Conservation (phyloP, 2,888 invertebrate genomes). For the Scaptomyza flava region DNA sequence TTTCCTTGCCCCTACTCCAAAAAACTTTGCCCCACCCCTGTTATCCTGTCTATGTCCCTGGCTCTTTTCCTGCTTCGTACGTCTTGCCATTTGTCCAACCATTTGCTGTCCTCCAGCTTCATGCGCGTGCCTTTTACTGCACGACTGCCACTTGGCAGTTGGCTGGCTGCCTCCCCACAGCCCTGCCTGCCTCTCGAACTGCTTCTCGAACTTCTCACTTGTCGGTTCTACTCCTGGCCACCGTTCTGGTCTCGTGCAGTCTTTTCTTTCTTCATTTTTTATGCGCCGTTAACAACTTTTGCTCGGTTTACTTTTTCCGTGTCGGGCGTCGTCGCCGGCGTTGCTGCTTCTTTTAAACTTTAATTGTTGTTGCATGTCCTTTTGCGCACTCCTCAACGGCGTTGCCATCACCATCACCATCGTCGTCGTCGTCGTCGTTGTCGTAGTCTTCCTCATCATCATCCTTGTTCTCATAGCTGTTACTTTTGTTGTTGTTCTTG, state of each 20-base stretch:
- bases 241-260: slow-evolving; percentile 41
- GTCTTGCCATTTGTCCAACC: slow-evolving; percentile 50
- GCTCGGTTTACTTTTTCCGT: slow-evolving; percentile 80
- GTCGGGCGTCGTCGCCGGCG: slow-evolving; percentile 63
- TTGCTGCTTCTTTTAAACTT: slow-evolving; percentile 72
- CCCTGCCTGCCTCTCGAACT: background rate
- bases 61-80: slow-evolving; percentile 15
- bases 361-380: slow-evolving; percentile 79
- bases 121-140: slow-evolving; percentile 72
- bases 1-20: slow-evolving; percentile 1
- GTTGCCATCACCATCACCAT: slow-evolving; percentile 27
- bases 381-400: slow-evolving; percentile 61
- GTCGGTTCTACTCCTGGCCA: slow-evolving; percentile 17
- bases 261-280: slow-evolving; percentile 68
- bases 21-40: slow-evolving; percentile 40
- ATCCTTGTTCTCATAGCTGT: slow-evolving; percentile 46
- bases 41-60: background rate
- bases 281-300: slow-evolving; percentile 79
- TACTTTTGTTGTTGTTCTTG: slow-evolving; percentile 40
- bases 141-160: slow-evolving; percentile 75
- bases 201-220: background rate
- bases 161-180: slow-evolving; percentile 14
- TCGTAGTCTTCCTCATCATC: slow-evolving; percentile 31
- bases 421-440: slow-evolving; percentile 7
- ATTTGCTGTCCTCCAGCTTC: slow-evolving; percentile 55